Conservation (phyloP, 2,113 vertebrate genomes). For the Pollimyrus isidori region DNA sequence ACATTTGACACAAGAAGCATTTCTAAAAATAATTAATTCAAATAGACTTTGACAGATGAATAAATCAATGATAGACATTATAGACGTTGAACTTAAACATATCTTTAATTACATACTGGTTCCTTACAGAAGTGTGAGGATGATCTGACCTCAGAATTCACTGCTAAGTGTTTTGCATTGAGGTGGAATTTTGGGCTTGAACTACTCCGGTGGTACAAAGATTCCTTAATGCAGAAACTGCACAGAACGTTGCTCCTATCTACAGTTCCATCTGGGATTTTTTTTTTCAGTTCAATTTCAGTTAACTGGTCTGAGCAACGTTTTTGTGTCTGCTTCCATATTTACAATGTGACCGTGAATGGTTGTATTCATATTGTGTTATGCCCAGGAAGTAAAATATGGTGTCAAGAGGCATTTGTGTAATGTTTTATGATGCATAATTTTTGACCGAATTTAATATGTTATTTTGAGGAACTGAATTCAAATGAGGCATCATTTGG, state of each 20-base stretch:
- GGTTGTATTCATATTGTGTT: not conserved
- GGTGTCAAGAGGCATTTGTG: no score
- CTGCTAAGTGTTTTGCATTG: not conserved
- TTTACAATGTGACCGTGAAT: not conserved
- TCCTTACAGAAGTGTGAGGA: not conserved
- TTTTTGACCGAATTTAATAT: no score
- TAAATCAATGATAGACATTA: not conserved
- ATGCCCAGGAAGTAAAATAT: no score
- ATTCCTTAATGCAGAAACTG: not conserved
- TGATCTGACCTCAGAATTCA: not conserved
- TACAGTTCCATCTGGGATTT: not conserved
- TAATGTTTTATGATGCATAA: no score
- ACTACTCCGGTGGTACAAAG: not conserved
- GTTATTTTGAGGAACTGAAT: no score
- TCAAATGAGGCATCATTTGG: no score
- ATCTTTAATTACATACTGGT: not conserved
- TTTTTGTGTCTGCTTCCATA: not conserved
- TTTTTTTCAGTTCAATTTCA: not conserved
- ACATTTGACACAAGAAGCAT: not conserved
- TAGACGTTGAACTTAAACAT: not conserved
- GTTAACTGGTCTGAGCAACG: accelerated
- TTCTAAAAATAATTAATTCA: not conserved
- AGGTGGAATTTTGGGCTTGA: not conserved
- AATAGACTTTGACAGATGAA: not conserved
- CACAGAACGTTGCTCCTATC: not conserved